phyloP scores from a whole-genome alignment of 2,797 vertebrate genomes.

The Hybognathus amarus region DNA sequence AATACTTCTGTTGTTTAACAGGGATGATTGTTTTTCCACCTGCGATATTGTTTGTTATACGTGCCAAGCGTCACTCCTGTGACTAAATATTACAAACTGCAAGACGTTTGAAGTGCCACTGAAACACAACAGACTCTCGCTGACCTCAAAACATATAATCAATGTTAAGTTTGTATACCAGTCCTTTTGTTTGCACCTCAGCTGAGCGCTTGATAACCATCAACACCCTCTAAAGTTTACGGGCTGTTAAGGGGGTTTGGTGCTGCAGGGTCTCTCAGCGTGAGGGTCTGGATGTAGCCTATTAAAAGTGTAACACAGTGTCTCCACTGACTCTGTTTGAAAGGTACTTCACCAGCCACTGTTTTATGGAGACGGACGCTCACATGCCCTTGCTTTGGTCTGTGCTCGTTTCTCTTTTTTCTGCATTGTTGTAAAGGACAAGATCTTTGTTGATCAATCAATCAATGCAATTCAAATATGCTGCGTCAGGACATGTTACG shows the following conservation, averaged over 20 bases:
- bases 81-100: constrained; percentile 3
- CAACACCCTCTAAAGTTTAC: constrained; percentile 64
- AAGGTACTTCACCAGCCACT: constrained; percentile 27
- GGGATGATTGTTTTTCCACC: constrained; percentile 9
- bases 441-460: neutral
- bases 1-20: neutral
- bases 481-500: neutral
- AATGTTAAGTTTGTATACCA: neutral
- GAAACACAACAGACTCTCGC: neutral
- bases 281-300: constrained; percentile 18
- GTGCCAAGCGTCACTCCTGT: neutral
- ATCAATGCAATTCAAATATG: neutral
- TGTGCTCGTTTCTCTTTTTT: neutral
- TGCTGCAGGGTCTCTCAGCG: constrained; percentile 56
- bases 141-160: neutral
- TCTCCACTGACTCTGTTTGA: constrained; percentile 18
- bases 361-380: constrained; percentile 30
- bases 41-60: constrained; percentile 8
- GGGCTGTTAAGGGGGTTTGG: constrained; percentile 42
- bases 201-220: constrained; percentile 59
- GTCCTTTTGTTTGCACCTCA: constrained; percentile 20
- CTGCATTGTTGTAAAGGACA: neutral
- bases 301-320: constrained; percentile 56
- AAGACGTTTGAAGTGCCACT: neutral
- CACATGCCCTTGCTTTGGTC: neutral